These are phyloP conservation scores for Pachymerium ferrugineum DNA, from an alignment of 2,888 invertebrate genomes.

Conservation along the genomic window DNA sequence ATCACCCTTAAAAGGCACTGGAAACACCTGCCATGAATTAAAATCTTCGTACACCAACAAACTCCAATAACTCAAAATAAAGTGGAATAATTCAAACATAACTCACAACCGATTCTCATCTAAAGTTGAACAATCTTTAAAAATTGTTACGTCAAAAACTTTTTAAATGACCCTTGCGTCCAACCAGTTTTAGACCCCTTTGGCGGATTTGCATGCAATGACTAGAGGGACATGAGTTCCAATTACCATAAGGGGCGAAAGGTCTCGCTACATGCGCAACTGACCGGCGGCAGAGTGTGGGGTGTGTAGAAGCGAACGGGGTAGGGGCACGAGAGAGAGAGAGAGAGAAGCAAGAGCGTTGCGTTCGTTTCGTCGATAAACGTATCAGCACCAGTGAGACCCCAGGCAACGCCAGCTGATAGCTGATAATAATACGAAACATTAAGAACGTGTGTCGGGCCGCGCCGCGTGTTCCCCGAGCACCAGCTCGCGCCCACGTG, in stretches of 20 bases:
- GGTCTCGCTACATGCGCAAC: not conserved
- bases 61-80: too few species aligned
- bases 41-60: too few species aligned
- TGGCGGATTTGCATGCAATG: not conserved
- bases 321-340: not conserved
- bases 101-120: too few species aligned
- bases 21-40: too few species aligned
- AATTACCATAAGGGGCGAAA: constrained; percentile 15
- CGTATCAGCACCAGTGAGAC: constrained; percentile 27
- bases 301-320: not conserved
- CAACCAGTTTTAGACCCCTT: not conserved
- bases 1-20: too few species aligned
- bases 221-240: not conserved
- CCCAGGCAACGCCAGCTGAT: constrained; percentile 30
- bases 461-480: constrained; percentile 24
- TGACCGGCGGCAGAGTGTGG: constrained; percentile 16
- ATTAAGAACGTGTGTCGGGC: constrained; percentile 31
- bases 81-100: too few species aligned
- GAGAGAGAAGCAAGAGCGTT: not conserved
- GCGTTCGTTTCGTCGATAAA: constrained; percentile 18
- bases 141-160: not conserved
- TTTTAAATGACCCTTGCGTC: not conserved
- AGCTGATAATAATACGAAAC: constrained; percentile 31
- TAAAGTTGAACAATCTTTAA: too few species aligned
- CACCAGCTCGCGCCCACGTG: constrained; percentile 16